A percentile compares a stretch with the other conserved stretches of the same genome.
phyloP scores from a whole-genome alignment of 2,888 invertebrate species.

The Clivina fossor region DNA sequence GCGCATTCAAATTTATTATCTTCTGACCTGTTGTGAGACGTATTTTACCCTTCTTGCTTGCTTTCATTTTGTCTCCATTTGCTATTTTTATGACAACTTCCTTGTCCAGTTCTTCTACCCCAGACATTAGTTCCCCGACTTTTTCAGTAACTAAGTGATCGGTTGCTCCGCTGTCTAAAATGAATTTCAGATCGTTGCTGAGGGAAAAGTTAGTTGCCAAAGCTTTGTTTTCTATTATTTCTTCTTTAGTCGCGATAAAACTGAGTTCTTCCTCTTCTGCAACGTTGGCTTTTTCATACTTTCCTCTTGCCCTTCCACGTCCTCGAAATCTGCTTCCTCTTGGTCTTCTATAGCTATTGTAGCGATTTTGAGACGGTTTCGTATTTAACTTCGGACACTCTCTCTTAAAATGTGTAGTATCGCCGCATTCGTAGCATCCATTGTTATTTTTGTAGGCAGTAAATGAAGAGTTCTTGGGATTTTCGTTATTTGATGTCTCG shows the following conservation, averaged over 20 bases:
- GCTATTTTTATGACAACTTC: not conserved
- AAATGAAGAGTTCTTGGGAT: too few species aligned
- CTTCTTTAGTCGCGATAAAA: not conserved
- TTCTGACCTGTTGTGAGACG: too few species aligned
- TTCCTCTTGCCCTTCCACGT: not conserved
- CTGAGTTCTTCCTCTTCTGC: not conserved
- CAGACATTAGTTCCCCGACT: not conserved
- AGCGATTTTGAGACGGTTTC: not conserved
- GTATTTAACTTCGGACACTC: slow-evolving; percentile 2
- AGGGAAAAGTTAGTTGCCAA: not conserved
- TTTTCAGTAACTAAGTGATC: not conserved
- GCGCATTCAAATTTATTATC: too few species aligned
- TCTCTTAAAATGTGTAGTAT: not conserved
- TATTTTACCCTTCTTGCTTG: too few species aligned
- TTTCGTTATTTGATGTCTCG: not conserved
- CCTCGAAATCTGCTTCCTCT: not conserved
- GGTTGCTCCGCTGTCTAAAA: not conserved
- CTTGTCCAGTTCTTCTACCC: not conserved
- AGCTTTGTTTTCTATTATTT: not conserved
- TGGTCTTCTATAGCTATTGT: not conserved
- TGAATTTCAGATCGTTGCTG: not conserved
- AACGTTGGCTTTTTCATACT: not conserved
- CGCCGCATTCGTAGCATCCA: not conserved
- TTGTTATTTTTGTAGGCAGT: too few species aligned
- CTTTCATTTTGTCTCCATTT: too few species aligned